Base-by-base conservation (phyloP, 2,113 vertebrate genomes). In the Xiphophorus hellerii region DNA sequence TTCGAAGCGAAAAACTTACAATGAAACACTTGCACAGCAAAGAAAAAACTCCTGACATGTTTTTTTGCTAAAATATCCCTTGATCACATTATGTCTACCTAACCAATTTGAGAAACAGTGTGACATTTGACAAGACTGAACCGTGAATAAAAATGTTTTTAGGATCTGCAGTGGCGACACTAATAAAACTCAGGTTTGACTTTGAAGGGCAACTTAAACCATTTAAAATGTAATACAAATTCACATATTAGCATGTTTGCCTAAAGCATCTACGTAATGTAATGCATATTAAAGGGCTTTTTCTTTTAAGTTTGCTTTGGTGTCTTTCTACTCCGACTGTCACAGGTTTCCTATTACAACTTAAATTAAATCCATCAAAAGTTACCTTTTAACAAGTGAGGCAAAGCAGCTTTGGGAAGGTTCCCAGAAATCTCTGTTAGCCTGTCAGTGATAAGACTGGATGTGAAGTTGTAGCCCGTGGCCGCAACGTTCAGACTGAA, bases 351-450 rank as follows among this genome's bases (percentile, higher is more conserved):
- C 80, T 76, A 28, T 80, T 78, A 71, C 30, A 79, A 87, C 84
- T 77, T 86, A 54, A 77, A 88, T 66, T 62, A 78, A 79, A 69
- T 67, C 61, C 71, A 37, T 79, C 74, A 71, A 77, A 88, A 82
- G 73, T 87, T 87, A 80, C 85, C 89, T 88, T 92, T 88, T 89
- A 83, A 90, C 84, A 83, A 88, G 75, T 64, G 68, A 78, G 74
- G 78, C 70, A 73, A 76, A 84, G 74, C 76, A 84, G 82, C 70
- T 86, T 87, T 77, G 76, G 84, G 78, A 89, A 25, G 15, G 37
- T 66, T 82, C 62, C 83, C 86, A 78, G 71, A 83, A 84, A 84
- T 82, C 76, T 76, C 66, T 81, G 70, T 78, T 89, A 79, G 73
- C 39, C 30, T 80, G 69, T 89, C 80, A 78, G 84, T 82, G 84